Evolutionary conservation across 2,888 invertebrate species (phyloP), one percentile per base, ranked within the genome.

Genomic region (Tanypteryx hageni): DNA sequence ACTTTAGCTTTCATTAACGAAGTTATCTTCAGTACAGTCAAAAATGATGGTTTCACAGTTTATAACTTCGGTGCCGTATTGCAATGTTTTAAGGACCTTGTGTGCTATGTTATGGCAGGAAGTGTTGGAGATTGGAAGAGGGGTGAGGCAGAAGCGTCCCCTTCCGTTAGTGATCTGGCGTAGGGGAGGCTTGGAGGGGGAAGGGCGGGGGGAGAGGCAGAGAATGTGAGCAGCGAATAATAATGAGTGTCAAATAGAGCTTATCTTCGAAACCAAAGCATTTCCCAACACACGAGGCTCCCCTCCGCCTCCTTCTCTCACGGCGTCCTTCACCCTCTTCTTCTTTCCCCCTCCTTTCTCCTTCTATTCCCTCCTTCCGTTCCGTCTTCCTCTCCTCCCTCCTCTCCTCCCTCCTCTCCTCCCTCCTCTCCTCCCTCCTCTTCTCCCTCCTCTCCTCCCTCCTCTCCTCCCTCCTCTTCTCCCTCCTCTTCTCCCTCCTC

Each of bases 231-330:
- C 61, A 44, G 44, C 64, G 44, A 89, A 68, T 89, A 31, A 64
- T 89, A 89, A 89, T 89, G 64, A 68, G 89, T n/a, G 89, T 44
- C 64, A 89, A 89, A 68, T 89, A n/a, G 89, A n/a, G 89, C 89
- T 89, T 89, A 89, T 89, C 89, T 89, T 68, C 64, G 64, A 68
- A 89, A 89, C 89, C 89, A 68, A 89, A 89, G 89, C 68, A 64
- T 64, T 64, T 86, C 59, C 86, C 64, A 16, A 13, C 68, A 13
- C 61, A n/a, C 61, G 59, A 61, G 44, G 27, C 86, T 31, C 86
- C 8, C 85, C 16, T 44, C 44, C 44, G 1, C 5, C 44, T 3
- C 44, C 44, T 5, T 44, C 44, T 44, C 76, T 18, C 11, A 64
- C 44, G 1, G 44, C 44, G 0, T 68, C 68, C 68, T 18, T 27